These are phyloP conservation scores for Drosophila setifemur DNA, from an alignment of 1,140 invertebrate species.

Conservation along the genomic window DNA sequence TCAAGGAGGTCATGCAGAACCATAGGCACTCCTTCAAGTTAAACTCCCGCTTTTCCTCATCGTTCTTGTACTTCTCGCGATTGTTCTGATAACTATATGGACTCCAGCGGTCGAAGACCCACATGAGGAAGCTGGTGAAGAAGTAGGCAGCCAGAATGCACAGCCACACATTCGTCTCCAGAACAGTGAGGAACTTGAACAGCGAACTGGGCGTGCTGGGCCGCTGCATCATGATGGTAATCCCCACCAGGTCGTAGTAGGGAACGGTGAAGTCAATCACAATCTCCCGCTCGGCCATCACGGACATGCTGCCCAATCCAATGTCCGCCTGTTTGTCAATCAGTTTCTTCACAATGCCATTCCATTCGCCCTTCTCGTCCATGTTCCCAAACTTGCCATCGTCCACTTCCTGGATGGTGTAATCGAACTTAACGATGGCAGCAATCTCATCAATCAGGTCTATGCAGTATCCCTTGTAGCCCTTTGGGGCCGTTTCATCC, in stretches of 20 bases:
- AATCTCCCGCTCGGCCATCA: constrained; percentile 97
- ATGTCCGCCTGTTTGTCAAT: constrained; percentile 96
- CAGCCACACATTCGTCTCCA: constrained; percentile 97
- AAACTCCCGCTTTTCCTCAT: constrained; percentile 97
- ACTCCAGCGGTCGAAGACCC: constrained; percentile 97
- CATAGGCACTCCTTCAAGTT: constrained; percentile 97
- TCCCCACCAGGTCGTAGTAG: constrained; percentile 97
- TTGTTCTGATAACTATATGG: constrained; percentile 99
- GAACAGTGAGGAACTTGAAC: constrained; percentile 98
- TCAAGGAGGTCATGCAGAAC: constrained; percentile 99
- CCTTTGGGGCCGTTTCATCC: constrained; percentile 85
- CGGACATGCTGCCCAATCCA: constrained; percentile 92
- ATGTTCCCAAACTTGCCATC: constrained; percentile 93
- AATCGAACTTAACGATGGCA: constrained; percentile 93
- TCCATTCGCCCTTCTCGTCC: constrained; percentile 94
- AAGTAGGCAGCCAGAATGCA: constrained; percentile 98
- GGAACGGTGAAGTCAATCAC: constrained; percentile 97
- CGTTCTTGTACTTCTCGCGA: constrained; percentile 94
- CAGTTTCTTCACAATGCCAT: constrained; percentile 95
- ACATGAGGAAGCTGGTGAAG: constrained; percentile 97
- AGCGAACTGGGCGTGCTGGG: constrained; percentile 91
- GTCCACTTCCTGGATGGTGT: constrained; percentile 90
- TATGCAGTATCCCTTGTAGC: constrained; percentile 95
- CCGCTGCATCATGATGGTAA: constrained; percentile 89
- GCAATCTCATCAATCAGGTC: constrained; percentile 94